A percentile compares a stretch with the other conserved stretches of the same genome.
These are phyloP conservation scores for Prosopocoilus inquinatus DNA, from an alignment of 2,888 invertebrate genomes.

Conservation along the genomic window DNA sequence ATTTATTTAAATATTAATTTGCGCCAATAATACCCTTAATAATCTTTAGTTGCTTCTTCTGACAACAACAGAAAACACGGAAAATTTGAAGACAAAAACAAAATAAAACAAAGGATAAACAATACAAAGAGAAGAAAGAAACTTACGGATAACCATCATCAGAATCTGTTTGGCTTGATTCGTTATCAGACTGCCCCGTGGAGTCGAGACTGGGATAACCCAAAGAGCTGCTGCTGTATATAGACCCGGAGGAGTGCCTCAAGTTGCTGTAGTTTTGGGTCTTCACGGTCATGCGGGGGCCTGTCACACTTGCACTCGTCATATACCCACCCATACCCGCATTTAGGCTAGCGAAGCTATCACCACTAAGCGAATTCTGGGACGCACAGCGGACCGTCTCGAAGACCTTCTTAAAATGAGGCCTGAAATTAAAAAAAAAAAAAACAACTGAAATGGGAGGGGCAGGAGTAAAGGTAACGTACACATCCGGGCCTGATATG, in stretches of 20 bases:
- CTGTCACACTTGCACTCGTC: slow-evolving; percentile 33
- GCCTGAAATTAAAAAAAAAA: slow-evolving; percentile 52
- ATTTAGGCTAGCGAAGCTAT: slow-evolving; percentile 49
- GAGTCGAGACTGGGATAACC: slow-evolving; percentile 58
- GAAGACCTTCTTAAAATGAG: slow-evolving; percentile 84
- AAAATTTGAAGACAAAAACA: no score
- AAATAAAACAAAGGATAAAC: no score
- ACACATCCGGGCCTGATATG: slow-evolving; percentile 59
- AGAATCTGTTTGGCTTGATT: slow-evolving; percentile 61
- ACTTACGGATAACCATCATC: slow-evolving; percentile 75
- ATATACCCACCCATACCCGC: slow-evolving; percentile 20
- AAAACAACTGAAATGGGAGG: slow-evolving; percentile 14
- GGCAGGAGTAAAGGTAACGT: slow-evolving; percentile 22
- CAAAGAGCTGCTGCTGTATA: slow-evolving; percentile 52
- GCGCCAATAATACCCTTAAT: no score
- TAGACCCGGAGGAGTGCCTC: slow-evolving; percentile 54
- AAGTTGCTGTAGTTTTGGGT: slow-evolving; percentile 31
- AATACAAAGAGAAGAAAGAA: neutral
- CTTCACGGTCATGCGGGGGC: slow-evolving; percentile 56
- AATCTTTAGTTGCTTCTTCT: no score
- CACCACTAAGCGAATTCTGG: slow-evolving; percentile 53
- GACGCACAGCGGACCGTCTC: slow-evolving; percentile 86
- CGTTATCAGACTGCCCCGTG: slow-evolving; percentile 57
- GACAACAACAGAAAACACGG: no score
- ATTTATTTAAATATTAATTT: no score